phyloP scores from a whole-genome alignment of 2,888 invertebrate genomes.

The Melanotus villosus region DNA sequence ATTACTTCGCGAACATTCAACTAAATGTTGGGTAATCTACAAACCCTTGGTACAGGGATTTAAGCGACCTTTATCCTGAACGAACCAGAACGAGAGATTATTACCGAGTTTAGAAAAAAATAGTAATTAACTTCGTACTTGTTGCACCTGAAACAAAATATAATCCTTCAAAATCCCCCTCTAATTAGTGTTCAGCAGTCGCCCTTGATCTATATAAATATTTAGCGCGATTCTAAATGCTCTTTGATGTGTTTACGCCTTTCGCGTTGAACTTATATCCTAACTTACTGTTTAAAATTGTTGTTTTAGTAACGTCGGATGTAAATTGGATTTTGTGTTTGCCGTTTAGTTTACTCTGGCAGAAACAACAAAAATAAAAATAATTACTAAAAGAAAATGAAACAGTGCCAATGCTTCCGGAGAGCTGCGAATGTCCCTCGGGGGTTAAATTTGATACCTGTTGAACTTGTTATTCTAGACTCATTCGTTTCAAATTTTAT shows the following conservation, averaged over 20 bases:
- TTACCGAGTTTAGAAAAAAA: constrained; percentile 1
- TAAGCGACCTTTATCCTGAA: constrained; percentile 32
- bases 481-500: not conserved
- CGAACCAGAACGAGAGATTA: constrained; percentile 18
- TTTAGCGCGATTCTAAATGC: constrained; percentile 32
- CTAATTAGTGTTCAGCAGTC: constrained; percentile 28
- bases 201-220: constrained; percentile 29
- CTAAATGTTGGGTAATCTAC: constrained; percentile 44
- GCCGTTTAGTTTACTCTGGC: too few relatives aligned
- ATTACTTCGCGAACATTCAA: constrained; percentile 42
- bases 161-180: constrained; percentile 24
- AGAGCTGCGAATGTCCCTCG: too few relatives aligned
- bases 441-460: not conserved
- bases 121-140: constrained; percentile 23
- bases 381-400: too few relatives aligned
- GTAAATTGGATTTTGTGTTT: too few relatives aligned
- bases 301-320: too few relatives aligned
- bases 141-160: constrained; percentile 32
- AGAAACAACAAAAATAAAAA: too few relatives aligned
- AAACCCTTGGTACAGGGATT: constrained; percentile 41
- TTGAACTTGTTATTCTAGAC: not conserved
- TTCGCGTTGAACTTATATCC: not conserved
- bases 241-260: constrained; percentile 22
- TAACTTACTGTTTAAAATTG: constrained; percentile 1
- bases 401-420: too few relatives aligned